Percentiles rank a stretch among this genome's conserved stretches.
These are phyloP conservation scores for Solea solea DNA, from an alignment of 2,113 vertebrate species.

Conservation along the genomic window DNA sequence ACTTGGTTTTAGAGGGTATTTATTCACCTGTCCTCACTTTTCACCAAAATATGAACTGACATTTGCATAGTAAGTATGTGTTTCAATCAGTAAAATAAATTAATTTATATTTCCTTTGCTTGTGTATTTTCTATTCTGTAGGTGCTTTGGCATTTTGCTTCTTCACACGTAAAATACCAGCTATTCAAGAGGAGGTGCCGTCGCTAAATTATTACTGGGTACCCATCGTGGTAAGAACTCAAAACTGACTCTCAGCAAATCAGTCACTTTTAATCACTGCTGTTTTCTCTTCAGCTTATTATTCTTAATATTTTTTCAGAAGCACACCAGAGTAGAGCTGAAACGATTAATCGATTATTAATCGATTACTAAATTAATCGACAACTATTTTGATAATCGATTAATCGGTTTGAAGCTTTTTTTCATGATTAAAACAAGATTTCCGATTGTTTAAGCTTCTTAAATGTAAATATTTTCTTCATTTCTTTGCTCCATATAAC, in stretches of 20 bases:
- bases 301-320: not conserved
- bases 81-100: not conserved
- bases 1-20: not conserved
- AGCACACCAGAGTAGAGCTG: no score
- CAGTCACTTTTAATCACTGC: not conserved
- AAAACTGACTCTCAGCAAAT: not conserved
- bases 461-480: no score
- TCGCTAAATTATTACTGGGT: conserved; percentile 94
- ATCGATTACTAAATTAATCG: no score
- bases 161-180: conserved; percentile 88
- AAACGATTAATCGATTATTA: no score
- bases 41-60: not conserved
- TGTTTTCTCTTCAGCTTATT: not conserved
- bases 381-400: no score
- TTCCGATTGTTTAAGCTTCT: no score
- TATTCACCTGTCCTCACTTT: not conserved
- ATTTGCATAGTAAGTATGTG: not conserved
- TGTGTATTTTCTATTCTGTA: conserved; percentile 59
- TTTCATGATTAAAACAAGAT: no score
- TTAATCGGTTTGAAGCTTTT: no score
- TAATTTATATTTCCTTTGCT: not conserved
- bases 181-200: conserved; percentile 85
- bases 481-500: no score
- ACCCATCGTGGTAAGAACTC: conserved; percentile 89
- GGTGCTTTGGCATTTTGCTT: conserved; percentile 93